Evolutionary conservation across 2,888 invertebrate genomes (phyloP), one percentile per base, ranked within the genome.

Genomic region (Tetrapedia diversipes): DNA sequence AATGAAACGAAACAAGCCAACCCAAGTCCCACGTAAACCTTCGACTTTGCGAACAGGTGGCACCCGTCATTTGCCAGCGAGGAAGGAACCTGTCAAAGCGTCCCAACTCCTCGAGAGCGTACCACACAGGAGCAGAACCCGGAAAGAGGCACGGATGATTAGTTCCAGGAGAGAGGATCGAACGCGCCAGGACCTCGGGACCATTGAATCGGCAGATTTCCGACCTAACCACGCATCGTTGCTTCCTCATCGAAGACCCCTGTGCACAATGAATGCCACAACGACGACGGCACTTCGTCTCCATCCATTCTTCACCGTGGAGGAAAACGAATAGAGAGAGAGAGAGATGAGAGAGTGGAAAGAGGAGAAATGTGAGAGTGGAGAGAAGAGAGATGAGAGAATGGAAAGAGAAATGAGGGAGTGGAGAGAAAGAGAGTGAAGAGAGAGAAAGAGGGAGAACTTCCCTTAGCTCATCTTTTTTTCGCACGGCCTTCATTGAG

Each of bases 401-500:
- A n/a, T n/a, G n/a, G n/a, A n/a, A n/a, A n/a, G n/a, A n/a, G n/a
- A n/a, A n/a, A n/a, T n/a, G n/a, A n/a, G n/a, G n/a, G n/a, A n/a
- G n/a, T n/a, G n/a, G n/a, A n/a, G n/a, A n/a, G n/a, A n/a, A n/a
- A n/a, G n/a, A n/a, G n/a, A n/a, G n/a, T n/a, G n/a, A n/a, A n/a
- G n/a, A n/a, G n/a, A n/a, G n/a, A n/a, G n/a, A n/a, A n/a, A n/a
- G n/a, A n/a, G n/a, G n/a, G n/a, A n/a, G n/a, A n/a, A n/a, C n/a
- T n/a, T n/a, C n/a, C n/a, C n/a, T n/a, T n/a, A n/a, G n/a, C 41
- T 76, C 75, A 56, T 64, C 71, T 76, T 78, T n/a, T n/a, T 83
- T 80, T 82, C 78, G 77, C 82, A 68, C 78, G 78, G 79, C 78
- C n/a, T n/a, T n/a, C n/a, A n/a, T n/a, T n/a, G n/a, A n/a, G 87